These are phyloP conservation scores for Sesia bembeciformis DNA, from an alignment of 2,888 invertebrate species.

Conservation along the genomic window DNA sequence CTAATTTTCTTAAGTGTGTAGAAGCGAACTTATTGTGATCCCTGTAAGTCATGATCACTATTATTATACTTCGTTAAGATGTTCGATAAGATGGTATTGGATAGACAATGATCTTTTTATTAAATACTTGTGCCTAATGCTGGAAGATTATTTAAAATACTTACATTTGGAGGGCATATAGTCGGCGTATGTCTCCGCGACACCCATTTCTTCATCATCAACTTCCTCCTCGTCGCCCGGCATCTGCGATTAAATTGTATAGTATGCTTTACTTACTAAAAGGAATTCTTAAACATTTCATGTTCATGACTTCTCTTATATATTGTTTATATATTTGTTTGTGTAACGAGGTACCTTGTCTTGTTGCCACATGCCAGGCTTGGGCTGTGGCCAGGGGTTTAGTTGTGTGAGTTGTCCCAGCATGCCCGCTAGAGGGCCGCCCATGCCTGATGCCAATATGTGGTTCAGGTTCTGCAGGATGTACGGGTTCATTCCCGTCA, in stretches of 20 bases:
- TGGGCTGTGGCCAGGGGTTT: constrained; percentile 36
- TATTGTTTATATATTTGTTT: too few species aligned
- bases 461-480: constrained; percentile 67
- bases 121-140: too few species aligned
- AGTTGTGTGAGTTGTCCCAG: constrained; percentile 44
- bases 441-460: constrained; percentile 63
- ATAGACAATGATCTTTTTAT: too few species aligned
- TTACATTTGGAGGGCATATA: constrained; percentile 97
- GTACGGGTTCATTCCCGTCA: constrained; percentile 70
- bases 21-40: too few species aligned
- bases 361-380: constrained; percentile 37
- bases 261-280: too few species aligned
- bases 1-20: too few species aligned
- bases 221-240: constrained; percentile 84
- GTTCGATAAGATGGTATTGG: too few species aligned
- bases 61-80: too few species aligned
- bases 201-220: constrained; percentile 97
- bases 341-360: constrained; percentile 32
- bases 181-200: constrained; percentile 98
- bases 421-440: constrained; percentile 55
- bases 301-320: neutral
- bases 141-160: constrained; percentile 16
- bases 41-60: too few species aligned
- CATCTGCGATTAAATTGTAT: constrained; percentile 26
- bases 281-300: neutral